phyloP scores from a whole-genome alignment of 2,797 vertebrate species.

The Squalus acanthias region DNA sequence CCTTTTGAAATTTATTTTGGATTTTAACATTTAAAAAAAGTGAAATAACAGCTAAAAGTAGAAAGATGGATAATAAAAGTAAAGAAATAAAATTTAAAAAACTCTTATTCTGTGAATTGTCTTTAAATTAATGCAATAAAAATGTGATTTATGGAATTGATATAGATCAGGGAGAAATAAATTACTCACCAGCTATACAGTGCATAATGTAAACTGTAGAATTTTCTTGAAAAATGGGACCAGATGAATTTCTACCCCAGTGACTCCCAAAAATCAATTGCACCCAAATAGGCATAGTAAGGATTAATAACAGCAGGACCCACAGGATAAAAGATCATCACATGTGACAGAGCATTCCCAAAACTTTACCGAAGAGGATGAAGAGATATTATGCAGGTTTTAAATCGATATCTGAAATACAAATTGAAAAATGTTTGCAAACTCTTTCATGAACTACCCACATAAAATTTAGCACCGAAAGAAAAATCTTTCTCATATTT shows the following conservation, averaged over 20 bases:
- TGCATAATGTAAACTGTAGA: background rate
- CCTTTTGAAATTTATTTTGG: background rate
- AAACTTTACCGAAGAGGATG: background rate
- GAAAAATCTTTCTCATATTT: too few relatives aligned
- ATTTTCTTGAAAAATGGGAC: background rate
- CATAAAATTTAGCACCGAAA: too few relatives aligned
- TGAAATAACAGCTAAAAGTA: background rate
- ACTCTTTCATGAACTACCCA: too few relatives aligned
- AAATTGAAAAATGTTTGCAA: background rate
- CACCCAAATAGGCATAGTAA: background rate
- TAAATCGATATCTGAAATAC: background rate
- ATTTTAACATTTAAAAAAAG: background rate
- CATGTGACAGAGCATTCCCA: background rate
- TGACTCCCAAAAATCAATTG: background rate
- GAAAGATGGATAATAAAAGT: background rate
- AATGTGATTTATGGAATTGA: background rate
- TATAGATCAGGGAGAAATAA: background rate
- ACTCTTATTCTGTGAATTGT: background rate
- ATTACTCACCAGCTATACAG: background rate
- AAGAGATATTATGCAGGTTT: background rate
- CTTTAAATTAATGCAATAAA: background rate
- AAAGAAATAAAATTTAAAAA: background rate
- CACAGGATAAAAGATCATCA: background rate
- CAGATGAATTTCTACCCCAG: background rate
- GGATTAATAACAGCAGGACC: background rate